These are phyloP conservation scores for Trilocha varians DNA, from an alignment of 2,888 invertebrate genomes.

Conservation along the genomic window DNA sequence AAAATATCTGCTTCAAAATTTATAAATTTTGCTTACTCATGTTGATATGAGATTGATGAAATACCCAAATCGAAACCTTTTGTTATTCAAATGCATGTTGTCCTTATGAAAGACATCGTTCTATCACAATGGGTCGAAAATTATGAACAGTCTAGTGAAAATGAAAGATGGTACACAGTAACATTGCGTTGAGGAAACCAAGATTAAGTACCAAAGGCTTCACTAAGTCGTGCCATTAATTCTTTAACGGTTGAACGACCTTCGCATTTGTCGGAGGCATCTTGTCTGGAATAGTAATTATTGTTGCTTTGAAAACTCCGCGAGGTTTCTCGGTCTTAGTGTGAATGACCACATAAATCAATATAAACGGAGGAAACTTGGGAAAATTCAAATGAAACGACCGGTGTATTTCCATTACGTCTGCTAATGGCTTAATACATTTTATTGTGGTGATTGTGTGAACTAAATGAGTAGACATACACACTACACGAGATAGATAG, in stretches of 20 bases:
- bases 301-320: constrained; percentile 35
- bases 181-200: constrained; percentile 35
- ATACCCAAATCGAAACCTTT: too few species aligned
- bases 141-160: constrained; percentile 5
- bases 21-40: too few species aligned
- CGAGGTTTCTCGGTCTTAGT: constrained; percentile 28
- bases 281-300: constrained; percentile 64
- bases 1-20: too few species aligned
- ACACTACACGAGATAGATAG: too few species aligned
- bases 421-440: background rate
- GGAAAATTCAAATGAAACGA: constrained; percentile 2
- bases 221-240: constrained; percentile 52
- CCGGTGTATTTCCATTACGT: constrained; percentile 3
- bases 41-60: too few species aligned
- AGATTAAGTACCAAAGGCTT: constrained; percentile 48
- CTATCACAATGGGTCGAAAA: constrained; percentile 21
- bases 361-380: constrained; percentile 11
- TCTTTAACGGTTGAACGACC: constrained; percentile 60
- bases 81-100: too few species aligned
- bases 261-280: constrained; percentile 37
- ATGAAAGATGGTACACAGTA: constrained; percentile 3
- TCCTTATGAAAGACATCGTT: too few species aligned
- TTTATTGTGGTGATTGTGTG: too few species aligned
- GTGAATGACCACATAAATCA: constrained; percentile 27
- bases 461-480: too few species aligned